Percentiles rank a stretch among this genome's conserved stretches.
Conservation (phyloP, 2,888 invertebrate species). For the Cyclophora punctaria region DNA sequence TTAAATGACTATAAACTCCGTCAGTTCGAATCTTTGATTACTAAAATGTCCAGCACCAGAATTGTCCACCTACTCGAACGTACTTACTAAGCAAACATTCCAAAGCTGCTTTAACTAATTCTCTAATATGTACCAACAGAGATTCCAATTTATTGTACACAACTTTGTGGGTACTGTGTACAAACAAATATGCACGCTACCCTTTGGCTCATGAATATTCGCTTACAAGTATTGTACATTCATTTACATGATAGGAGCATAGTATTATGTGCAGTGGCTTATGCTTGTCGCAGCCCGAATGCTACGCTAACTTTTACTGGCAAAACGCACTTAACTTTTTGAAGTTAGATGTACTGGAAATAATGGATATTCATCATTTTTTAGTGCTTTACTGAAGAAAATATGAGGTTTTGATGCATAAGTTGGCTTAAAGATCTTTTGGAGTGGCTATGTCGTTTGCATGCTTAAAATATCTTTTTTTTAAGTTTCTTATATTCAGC, state of each 20-base stretch:
- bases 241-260: constrained; percentile 50
- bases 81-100: too few relatives aligned
- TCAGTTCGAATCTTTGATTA: too few relatives aligned
- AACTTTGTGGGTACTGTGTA: constrained; percentile 2
- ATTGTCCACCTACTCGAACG: too few relatives aligned
- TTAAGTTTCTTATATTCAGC: too few relatives aligned
- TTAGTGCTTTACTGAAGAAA: too few relatives aligned
- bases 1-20: too few relatives aligned
- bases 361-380: too few relatives aligned
- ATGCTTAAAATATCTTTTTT: too few relatives aligned
- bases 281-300: constrained; percentile 22
- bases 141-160: constrained; percentile 8
- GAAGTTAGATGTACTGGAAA: not conserved
- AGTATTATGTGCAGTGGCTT: constrained; percentile 31
- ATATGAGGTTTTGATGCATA: constrained; percentile 10
- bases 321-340: not conserved
- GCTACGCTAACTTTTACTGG: constrained; percentile 26
- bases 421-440: not conserved
- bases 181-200: too few relatives aligned
- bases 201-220: constrained; percentile 51
- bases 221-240: constrained; percentile 48
- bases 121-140: too few relatives aligned
- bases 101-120: too few relatives aligned
- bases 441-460: not conserved
- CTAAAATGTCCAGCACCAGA: too few relatives aligned